Base-by-base conservation (phyloP, 1,140 invertebrate species). In the Vanessa atalanta region DNA sequence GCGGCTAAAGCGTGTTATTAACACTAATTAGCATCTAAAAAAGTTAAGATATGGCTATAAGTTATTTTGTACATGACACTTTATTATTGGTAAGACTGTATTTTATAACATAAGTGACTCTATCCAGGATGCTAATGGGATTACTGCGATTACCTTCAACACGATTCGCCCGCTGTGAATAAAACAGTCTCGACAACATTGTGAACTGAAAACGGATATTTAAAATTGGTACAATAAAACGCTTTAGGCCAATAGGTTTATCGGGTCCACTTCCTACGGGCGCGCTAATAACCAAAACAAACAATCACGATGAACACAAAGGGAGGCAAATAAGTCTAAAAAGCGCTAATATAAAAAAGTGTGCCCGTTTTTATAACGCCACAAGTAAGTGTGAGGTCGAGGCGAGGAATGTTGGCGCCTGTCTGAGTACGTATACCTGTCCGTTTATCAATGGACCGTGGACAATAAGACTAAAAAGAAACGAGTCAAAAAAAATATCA, bases 401-500 rank as follows among this genome's bases (percentile, higher is more conserved):
- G 82, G 80, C 89, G 87, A 89, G 89, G 91, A 93, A 93, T 93
- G 91, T 93, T 93, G 91, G 91, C 89, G 91, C 91, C 91, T 86
- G 89, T 91, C 91, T 91, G 89, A 93, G 91, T 93, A 92, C 89
- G 85, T 90, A 91, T 93, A 93, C 91, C 91, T 93, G 91, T 93
- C 86, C 87, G 86, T 90, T 93, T 93, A 93, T 93, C 91, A 93
- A 93, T 93, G 91, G 89, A 82, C 86, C 87, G 82, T 86, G 89
- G 85, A 90, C 90, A 91, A 92, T 89, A 89, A 91, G 87, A 82
- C 71, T 77, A 86, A 88, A 89, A 90, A 83, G 76, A 65, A 88
- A 84, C 76, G 77, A 80, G 83, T 43, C 20, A 87, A 87, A 57
- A 61, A 87, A 87, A 89, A 79, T 88, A 88, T 89, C 85, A 87